A percentile compares a stretch with the other conserved stretches of the same genome.
Evolutionary conservation across 2,888 invertebrate species (phyloP).

Genomic region (Tanypteryx hageni): DNA sequence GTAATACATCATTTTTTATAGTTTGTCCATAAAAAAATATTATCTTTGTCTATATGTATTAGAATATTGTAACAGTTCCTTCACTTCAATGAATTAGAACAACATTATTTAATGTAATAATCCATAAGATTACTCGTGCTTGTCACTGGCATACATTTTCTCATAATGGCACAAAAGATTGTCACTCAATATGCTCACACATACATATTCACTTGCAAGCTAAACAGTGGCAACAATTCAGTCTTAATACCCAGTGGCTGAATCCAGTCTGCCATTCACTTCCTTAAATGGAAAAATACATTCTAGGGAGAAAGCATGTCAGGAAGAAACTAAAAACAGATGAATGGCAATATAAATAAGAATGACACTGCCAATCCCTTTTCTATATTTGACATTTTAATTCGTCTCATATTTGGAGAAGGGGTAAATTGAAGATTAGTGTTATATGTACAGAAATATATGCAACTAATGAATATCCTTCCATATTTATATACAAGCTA

Average conservation of each 20-base stretch:
- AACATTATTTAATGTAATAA: neutral
- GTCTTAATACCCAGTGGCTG: constrained; percentile 47
- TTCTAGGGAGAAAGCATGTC: too few species aligned
- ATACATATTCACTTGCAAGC: constrained; percentile 5
- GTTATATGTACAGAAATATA: too few species aligned
- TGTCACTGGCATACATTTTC: neutral
- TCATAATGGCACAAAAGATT: constrained; percentile 18
- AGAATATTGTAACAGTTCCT: neutral
- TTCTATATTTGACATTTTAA: too few species aligned
- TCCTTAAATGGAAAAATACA: too few species aligned
- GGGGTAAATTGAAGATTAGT: too few species aligned
- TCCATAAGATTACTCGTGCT: constrained; percentile 16
- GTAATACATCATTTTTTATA: constrained; percentile 16
- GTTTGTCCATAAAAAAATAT: constrained; percentile 53
- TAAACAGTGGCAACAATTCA: constrained; percentile 28
- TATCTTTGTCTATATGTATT: constrained; percentile 29
- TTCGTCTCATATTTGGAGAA: too few species aligned
- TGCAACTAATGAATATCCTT: too few species aligned
- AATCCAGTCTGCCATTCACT: neutral
- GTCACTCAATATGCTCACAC: constrained; percentile 35
- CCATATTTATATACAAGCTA: too few species aligned
- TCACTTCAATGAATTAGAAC: neutral
- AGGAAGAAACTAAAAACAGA: too few species aligned
- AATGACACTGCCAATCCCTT: too few species aligned
- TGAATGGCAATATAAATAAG: too few species aligned